Evolutionary conservation across 2,797 vertebrate species (phyloP).

Genomic region (Taeniopygia guttata): DNA sequence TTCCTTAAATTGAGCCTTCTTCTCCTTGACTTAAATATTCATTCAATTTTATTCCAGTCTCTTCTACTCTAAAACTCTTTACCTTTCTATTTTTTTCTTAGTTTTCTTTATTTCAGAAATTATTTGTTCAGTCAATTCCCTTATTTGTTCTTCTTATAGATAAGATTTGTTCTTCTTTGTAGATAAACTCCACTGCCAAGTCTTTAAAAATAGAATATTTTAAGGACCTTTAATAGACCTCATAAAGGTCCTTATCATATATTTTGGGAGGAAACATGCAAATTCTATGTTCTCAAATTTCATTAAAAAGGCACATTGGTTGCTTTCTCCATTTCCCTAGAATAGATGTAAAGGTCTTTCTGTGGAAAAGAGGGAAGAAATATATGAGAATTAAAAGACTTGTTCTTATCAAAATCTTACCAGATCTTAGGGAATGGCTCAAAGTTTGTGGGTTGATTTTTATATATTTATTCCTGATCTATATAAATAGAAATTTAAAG

Average conservation of each 20-base stretch:
- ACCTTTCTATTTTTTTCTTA: neutral
- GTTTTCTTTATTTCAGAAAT: neutral
- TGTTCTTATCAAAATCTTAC: neutral
- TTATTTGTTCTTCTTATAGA: neutral
- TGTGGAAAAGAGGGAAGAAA: neutral
- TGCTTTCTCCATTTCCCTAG: neutral
- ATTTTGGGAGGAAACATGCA: rapidly evolving
- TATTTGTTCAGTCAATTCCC: neutral
- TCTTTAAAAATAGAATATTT: neutral
- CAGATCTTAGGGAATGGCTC: neutral
- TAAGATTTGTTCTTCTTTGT: neutral
- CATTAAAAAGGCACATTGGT: neutral
- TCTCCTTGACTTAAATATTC: neutral
- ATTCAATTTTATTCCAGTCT: neutral
- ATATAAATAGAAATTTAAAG: neutral
- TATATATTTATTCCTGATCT: neutral
- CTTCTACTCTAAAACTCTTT: neutral
- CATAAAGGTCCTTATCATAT: neutral
- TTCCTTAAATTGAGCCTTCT: neutral
- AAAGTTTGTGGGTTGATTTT: neutral
- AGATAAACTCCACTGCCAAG: neutral
- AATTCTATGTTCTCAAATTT: neutral
- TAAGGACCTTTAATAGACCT: neutral
- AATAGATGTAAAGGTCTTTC: neutral
- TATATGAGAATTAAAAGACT: neutral